Evolutionary conservation across 1,140 invertebrate species (phyloP), one percentile per base, ranked within the genome.

Genomic region (Apis cerana): DNA sequence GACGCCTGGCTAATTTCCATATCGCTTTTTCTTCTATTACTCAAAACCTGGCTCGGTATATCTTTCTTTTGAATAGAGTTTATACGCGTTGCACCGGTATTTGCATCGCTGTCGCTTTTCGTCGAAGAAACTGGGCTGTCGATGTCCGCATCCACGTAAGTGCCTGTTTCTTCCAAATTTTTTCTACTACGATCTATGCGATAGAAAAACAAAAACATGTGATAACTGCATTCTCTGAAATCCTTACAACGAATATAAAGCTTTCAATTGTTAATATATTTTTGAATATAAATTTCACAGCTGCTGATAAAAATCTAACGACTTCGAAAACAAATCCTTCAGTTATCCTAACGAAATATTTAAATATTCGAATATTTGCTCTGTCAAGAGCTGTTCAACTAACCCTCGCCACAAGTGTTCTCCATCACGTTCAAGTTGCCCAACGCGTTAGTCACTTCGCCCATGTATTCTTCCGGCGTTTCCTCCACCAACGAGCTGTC

Each of bases 1-100:
- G 95, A 95, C 68, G 94, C 94, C 69, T 95, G 95, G 70, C 95
- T 95, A 62, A 92, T 94, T 59, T 94, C 94, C 75, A 95, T 94
- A 23, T 95, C 95, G 67, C 93, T 93, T 83, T 94, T 95, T 9
- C 91, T 94, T 54, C 93, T 92, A 75, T 93, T 92, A 88, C 85
- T 75, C 12, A 62, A 48, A 70, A 85, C 76, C 9, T 83, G 72
- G 70, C 80, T 85, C 13, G 87, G 75, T 23, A 43, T 21, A 75
- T 78, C 83, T 77, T 90, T 91, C 64, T 82, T 88, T 50, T 83
- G 83, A 59, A 17, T 56, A n/a, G 43, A 64, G 21, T 48, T 50
- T 0, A 77, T 3, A 12, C 58, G 76, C 13, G 72, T 76, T 12
- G 54, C 13, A 23, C 43, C 77, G 19, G 67, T 78, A 5, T 80